A percentile compares a stretch with the other conserved stretches of the same genome.
Evolutionary conservation across 2,888 invertebrate species (phyloP).

Genomic region (Tineola bisselliella): DNA sequence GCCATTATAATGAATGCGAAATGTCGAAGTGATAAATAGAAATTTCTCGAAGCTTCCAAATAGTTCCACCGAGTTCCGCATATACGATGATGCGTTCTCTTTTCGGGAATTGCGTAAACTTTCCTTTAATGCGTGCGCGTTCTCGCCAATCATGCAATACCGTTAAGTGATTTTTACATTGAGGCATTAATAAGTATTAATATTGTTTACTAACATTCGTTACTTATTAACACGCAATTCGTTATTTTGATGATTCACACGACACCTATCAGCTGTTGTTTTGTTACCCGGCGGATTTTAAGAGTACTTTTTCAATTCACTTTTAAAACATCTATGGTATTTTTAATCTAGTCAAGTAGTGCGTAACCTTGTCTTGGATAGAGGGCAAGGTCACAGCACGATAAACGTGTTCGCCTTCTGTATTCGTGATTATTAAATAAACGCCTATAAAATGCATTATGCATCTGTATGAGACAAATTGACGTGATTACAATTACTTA

Average conservation of each 20-base stretch:
- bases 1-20: background rate
- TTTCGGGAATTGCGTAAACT: no score
- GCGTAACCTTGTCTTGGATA: background rate
- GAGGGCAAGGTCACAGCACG: constrained; percentile 7
- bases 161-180: no score
- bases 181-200: background rate
- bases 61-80: background rate
- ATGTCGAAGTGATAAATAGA: background rate
- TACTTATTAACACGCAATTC: background rate
- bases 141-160: no score
- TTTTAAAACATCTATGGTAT: background rate
- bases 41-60: background rate
- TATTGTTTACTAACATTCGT: background rate
- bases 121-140: no score
- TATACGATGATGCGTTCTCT: no score
- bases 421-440: background rate
- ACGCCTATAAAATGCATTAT: background rate
- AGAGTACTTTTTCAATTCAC: background rate
- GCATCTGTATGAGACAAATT: background rate
- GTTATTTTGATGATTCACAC: background rate
- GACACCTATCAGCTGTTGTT: background rate
- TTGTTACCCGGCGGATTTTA: background rate
- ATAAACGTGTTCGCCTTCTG: background rate
- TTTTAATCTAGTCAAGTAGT: background rate
- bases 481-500: background rate